These are phyloP conservation scores for Anhinga anhinga DNA, from an alignment of 2,113 vertebrate genomes.

Conservation along the genomic window DNA sequence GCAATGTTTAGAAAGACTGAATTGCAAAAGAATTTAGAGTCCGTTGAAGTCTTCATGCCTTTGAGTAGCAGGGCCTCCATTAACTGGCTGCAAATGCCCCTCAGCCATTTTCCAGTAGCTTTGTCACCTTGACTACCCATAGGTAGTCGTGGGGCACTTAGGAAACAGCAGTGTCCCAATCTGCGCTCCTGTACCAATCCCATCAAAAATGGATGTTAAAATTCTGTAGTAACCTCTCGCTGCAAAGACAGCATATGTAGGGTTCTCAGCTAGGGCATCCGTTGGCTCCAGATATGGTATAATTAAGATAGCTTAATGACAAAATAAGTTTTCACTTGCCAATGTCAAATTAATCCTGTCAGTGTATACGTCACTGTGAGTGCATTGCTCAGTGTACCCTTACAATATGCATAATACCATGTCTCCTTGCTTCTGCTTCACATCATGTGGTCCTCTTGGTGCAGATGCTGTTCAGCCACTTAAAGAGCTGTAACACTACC, in stretches of 20 bases:
- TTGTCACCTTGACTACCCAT: background rate
- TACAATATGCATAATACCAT: background rate
- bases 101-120: background rate
- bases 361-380: background rate
- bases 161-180: background rate
- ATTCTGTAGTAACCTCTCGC: background rate
- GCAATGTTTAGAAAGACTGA: background rate
- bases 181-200: background rate
- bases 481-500: constrained; percentile 18
- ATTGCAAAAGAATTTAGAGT: background rate
- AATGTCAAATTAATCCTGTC: constrained; percentile 53
- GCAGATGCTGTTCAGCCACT: constrained; percentile 51
- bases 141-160: background rate
- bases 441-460: constrained; percentile 47
- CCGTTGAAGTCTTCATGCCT: background rate
- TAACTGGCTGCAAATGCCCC: background rate
- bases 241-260: background rate
- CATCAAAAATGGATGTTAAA: background rate
- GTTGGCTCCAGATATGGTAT: constrained; percentile 36
- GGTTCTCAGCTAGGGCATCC: background rate
- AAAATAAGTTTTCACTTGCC: constrained; percentile 56
- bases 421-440: constrained; percentile 40
- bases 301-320: constrained; percentile 51
- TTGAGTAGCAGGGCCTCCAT: background rate
- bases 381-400: constrained; percentile 7